Conservation (phyloP, 2,113 vertebrate genomes). For the Cichladusa arquata region DNA sequence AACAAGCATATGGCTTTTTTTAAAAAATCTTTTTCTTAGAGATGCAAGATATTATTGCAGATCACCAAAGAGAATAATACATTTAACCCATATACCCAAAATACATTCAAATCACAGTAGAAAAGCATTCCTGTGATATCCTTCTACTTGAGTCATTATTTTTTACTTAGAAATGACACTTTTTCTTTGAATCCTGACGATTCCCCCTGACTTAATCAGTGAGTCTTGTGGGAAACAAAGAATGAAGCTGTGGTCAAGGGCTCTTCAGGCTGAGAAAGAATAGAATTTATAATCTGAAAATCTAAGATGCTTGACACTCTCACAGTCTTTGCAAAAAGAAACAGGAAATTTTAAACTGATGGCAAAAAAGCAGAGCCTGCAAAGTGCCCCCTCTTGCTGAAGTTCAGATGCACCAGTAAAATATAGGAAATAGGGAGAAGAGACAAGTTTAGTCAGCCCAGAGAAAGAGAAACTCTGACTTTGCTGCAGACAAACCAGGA, state of each 20-base stretch:
- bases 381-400: not conserved
- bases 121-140: not conserved
- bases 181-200: not conserved
- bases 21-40: not conserved
- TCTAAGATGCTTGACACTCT: not conserved
- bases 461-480: not conserved
- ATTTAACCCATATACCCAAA: not conserved
- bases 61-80: not conserved
- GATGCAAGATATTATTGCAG: not conserved
- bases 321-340: not conserved
- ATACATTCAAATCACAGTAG: not conserved
- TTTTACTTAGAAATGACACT: not conserved
- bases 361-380: not conserved
- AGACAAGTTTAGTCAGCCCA: not conserved
- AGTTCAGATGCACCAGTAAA: not conserved
- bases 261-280: not conserved
- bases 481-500: not conserved
- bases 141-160: not conserved
- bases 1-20: not conserved
- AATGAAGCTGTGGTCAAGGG: not conserved
- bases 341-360: not conserved
- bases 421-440: fast-evolving
- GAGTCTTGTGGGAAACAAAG: not conserved
- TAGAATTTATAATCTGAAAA: not conserved
- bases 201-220: not conserved